Conservation (phyloP, 2,888 invertebrate genomes). For the Parnassius smintheus region DNA sequence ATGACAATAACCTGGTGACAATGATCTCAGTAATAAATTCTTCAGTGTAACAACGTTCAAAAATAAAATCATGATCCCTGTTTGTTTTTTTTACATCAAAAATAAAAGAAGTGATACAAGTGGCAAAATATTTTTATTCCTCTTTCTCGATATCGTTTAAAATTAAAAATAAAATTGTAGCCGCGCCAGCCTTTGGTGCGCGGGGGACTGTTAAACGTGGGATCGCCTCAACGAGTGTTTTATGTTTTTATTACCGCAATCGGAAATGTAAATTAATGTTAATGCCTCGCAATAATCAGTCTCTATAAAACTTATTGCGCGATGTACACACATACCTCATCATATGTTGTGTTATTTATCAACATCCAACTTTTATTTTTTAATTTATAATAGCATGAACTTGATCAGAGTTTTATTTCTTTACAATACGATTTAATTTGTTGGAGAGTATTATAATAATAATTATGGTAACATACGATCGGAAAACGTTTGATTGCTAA, state of each 20-base stretch:
- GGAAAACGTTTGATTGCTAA: no score
- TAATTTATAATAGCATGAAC: neutral
- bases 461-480: no score
- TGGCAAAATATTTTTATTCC: conserved; percentile 9
- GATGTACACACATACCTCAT: neutral
- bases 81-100: neutral
- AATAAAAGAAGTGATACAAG: neutral
- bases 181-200: conserved; percentile 11
- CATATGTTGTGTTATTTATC: conserved; percentile 5
- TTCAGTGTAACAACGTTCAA: no score
- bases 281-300: conserved; percentile 59
- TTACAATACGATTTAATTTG: conserved; percentile 4
- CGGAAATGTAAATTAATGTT: conserved; percentile 67
- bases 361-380: neutral
- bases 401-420: conserved; percentile 1
- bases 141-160: neutral
- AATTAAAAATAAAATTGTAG: conserved; percentile 17
- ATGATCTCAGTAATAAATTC: no score
- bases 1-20: no score
- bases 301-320: conserved; percentile 37
- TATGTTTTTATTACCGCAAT: conserved; percentile 48
- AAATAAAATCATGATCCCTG: no score
- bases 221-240: conserved; percentile 27
- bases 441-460: conserved; percentile 4
- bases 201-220: conserved; percentile 9